A percentile compares a stretch with the other conserved stretches of the same genome.
These are phyloP conservation scores for Dreissena polymorpha DNA, from an alignment of 1,140 invertebrate genomes.

Conservation along the genomic window DNA sequence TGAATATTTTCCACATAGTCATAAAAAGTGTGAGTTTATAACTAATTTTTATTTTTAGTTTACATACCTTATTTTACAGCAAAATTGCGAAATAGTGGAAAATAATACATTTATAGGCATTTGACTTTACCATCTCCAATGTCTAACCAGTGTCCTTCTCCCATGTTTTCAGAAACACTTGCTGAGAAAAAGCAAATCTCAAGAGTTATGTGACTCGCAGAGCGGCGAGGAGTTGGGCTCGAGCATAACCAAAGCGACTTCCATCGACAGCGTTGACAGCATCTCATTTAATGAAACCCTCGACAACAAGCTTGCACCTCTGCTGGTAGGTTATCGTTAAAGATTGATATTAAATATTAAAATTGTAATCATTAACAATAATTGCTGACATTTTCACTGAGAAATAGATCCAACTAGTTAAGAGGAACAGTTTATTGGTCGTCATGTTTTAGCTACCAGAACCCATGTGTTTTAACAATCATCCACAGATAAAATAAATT, in stretches of 20 bases:
- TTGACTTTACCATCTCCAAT: no score
- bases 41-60: no score
- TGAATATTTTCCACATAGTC: no score
- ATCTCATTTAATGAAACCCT: conserved; percentile 37
- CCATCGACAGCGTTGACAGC: conserved; percentile 47
- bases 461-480: no score
- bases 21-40: no score
- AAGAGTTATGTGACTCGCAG: conserved; percentile 42
- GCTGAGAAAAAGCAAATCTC: conserved; percentile 36
- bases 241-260: conserved; percentile 56
- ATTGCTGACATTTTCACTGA: not conserved
- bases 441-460: no score
- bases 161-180: conserved; percentile 59
- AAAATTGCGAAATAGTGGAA: no score
- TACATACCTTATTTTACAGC: no score
- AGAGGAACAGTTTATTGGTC: no score
- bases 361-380: not conserved
- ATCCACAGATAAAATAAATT: no score
- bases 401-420: no score
- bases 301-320: conserved; percentile 24
- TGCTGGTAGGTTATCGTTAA: conserved; percentile 16
- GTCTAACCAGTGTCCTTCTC: not conserved
- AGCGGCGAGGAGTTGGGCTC: conserved; percentile 38
- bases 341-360: not conserved
- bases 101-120: no score